phyloP scores from a whole-genome alignment of 2,797 vertebrate genomes.

The Artibeus jamaicensis region DNA sequence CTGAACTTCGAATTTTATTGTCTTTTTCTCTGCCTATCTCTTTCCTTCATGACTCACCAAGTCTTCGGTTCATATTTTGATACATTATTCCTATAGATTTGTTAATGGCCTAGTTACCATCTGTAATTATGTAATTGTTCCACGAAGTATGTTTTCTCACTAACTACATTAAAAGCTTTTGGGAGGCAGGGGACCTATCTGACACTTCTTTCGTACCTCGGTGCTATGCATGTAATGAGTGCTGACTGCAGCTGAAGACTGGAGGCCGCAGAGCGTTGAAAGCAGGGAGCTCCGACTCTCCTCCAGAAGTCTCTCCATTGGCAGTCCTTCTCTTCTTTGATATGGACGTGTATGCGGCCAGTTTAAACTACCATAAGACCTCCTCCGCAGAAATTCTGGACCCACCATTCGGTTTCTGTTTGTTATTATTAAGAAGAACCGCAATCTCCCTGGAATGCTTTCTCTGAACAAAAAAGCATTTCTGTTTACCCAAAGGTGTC shows the following conservation, averaged over 20 bases:
- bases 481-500: background rate
- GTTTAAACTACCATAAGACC: background rate
- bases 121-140: background rate
- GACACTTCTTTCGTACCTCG: background rate
- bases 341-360: background rate
- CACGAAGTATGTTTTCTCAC: background rate
- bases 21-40: background rate
- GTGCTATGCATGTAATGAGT: background rate
- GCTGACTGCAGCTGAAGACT: background rate
- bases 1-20: background rate
- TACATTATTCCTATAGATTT: background rate
- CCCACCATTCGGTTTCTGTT: background rate
- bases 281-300: background rate
- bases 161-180: background rate
- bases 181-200: background rate
- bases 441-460: background rate
- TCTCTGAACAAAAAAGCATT: background rate
- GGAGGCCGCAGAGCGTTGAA: background rate
- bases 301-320: background rate
- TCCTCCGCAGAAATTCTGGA: background rate
- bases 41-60: background rate
- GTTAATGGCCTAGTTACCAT: background rate
- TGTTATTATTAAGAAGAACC: background rate
- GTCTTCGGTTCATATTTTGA: background rate
- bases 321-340: background rate